Conservation (phyloP, 1,140 invertebrate genomes). For the Tetranychus urticae region DNA sequence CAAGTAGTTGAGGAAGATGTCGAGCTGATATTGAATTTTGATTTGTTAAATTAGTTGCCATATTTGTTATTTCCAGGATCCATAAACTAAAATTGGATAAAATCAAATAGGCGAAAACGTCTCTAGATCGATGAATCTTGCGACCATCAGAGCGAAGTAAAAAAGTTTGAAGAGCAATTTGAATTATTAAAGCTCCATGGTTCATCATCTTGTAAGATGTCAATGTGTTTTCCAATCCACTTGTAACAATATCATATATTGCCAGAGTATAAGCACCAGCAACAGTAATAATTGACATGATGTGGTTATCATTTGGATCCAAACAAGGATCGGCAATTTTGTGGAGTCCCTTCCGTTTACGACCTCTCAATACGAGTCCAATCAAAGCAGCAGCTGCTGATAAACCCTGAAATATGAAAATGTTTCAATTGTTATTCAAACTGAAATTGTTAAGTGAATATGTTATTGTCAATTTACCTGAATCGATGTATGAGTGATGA, state of each 20-base stretch:
- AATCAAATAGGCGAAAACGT: slow-evolving; percentile 6
- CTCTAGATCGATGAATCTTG: slow-evolving; percentile 4
- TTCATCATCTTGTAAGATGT: not conserved
- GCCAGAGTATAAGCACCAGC: not conserved
- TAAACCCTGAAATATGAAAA: not conserved
- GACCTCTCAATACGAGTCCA: slow-evolving; percentile 1
- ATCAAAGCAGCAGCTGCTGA: not conserved
- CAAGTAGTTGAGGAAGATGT: not conserved
- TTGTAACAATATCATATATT: not conserved
- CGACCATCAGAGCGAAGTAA: slow-evolving; percentile 5
- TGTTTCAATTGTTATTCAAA: not conserved
- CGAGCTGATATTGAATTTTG: not conserved
- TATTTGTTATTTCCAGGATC: slow-evolving; percentile 1
- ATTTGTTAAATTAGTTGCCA: not conserved
- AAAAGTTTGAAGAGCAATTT: slow-evolving; percentile 8
- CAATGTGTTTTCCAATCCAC: not conserved
- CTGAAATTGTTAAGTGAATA: not conserved
- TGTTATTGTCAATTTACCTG: slow-evolving; percentile 4
- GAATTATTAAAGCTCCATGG: slow-evolving; percentile 2
- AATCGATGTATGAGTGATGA: not conserved
- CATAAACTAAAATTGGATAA: slow-evolving; percentile 8
- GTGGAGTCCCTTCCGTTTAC: not conserved
- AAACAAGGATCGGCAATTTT: not conserved
- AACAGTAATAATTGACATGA: not conserved
- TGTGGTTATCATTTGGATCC: not conserved